Evolutionary conservation across 2,888 invertebrate species (phyloP).

Genomic region (Aphodius granarius): DNA sequence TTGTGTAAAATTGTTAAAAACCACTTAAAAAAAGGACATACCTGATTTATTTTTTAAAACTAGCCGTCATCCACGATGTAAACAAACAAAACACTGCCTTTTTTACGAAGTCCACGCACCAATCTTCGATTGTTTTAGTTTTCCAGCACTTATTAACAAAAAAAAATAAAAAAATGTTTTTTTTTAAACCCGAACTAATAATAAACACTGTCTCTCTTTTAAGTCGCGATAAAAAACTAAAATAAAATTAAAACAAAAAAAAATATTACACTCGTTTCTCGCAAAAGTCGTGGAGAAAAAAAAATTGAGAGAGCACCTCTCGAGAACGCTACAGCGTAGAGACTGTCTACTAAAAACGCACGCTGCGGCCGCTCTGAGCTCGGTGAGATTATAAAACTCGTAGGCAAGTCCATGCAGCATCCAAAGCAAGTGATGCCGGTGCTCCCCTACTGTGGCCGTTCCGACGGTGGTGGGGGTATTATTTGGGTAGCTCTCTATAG

Average conservation of each 20-base stretch:
- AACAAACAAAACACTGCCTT: neutral
- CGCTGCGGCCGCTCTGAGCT: neutral
- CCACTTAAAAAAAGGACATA: neutral
- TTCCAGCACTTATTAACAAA: neutral
- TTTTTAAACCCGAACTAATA: neutral
- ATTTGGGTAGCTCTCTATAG: neutral
- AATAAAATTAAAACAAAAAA: neutral
- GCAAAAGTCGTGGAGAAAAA: neutral
- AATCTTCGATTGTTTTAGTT: neutral
- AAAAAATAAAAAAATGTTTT: neutral
- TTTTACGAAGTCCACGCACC: neutral
- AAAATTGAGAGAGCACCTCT: constrained; percentile 3
- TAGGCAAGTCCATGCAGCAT: neutral
- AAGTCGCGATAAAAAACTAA: neutral
- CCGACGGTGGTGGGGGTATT: neutral
- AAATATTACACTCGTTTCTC: neutral
- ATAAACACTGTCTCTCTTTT: neutral
- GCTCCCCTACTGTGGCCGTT: constrained; percentile 6
- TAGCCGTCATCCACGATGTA: neutral
- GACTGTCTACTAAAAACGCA: neutral
- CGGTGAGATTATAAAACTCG: constrained; percentile 8
- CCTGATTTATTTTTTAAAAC: neutral
- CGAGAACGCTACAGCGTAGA: too few species aligned
- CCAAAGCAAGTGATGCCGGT: neutral
- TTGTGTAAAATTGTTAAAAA: neutral